Conservation (phyloP, 2,113 vertebrate species). For the Actenoides hombroni region DNA sequence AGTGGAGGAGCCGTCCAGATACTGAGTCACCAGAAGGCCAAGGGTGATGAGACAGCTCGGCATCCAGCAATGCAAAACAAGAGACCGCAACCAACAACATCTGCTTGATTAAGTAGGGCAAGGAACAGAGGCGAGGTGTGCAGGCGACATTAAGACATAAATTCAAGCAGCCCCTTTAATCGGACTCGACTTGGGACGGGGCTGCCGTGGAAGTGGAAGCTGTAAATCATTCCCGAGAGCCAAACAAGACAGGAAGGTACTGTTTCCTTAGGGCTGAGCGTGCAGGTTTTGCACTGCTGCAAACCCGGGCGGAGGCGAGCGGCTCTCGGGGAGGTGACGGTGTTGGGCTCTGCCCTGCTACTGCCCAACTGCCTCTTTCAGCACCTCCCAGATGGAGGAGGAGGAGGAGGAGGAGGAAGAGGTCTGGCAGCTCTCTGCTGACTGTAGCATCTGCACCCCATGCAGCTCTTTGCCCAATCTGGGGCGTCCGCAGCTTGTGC, state of each 20-base stretch:
- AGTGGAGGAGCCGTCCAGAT: neutral
- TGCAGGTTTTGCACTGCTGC: neutral
- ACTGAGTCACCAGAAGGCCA: neutral
- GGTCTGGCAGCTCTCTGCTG: neutral
- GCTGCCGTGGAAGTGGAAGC: neutral
- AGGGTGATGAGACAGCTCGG: neutral
- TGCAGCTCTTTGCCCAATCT: neutral
- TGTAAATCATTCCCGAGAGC: neutral
- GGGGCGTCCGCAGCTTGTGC: neutral
- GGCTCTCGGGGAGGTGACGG: neutral
- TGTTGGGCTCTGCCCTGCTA: neutral
- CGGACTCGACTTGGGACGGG: neutral
- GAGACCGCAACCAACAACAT: neutral
- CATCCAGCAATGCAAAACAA: neutral
- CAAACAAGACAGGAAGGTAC: neutral
- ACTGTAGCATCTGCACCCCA: neutral
- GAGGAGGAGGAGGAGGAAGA: neutral
- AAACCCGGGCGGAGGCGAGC: neutral
- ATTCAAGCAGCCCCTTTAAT: neutral
- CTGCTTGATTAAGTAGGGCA: neutral
- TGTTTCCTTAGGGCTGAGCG: neutral
- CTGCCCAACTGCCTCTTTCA: neutral
- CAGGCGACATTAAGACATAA: accelerated
- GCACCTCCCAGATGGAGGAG: neutral
- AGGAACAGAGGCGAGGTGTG: neutral